Evolutionary conservation across 2,113 vertebrate genomes (phyloP), one percentile per base, ranked within the genome.

Genomic region (Prochilodus magdalenae): DNA sequence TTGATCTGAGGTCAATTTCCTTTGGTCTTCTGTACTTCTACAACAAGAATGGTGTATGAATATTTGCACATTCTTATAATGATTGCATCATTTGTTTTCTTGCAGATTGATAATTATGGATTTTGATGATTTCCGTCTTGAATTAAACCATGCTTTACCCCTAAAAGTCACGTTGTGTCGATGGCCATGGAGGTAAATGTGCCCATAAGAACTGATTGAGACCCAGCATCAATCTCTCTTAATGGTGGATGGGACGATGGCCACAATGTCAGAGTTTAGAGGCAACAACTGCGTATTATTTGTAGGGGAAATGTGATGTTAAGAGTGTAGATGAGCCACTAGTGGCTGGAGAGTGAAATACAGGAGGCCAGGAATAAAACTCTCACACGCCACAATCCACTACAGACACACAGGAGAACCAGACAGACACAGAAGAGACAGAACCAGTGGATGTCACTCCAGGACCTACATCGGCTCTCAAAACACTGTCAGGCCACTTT

Each of bases 361-460:
- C 55, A 57, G 62, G 63, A 81, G 27, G 59, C 29, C 27, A 27
- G 27, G 29, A 40, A 40, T 51, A 30, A 65, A 66, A 62, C 15
- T 75, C 44, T 74, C 30, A 55, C 33, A 22, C 16, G 59, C 40
- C 24, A 29, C 36, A 27, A 47, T 70, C 47, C 53, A 86, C 44
- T 71, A 53, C 76, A 79, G 75, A 36, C 77, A 89, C 24, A 89
- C 57, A 70, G 29, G 12, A 74, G 26, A 70, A 0, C 49, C n/a
- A 30, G 27, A 65, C 20, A 71, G 30, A 18, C 65, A 55, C 53
- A 26, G 77, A 47, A 78, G 29, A 30, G 29, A 86, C 75, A 89
- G n/a, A 62, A 73, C 47, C 84, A 65, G 67, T 84, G 87, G 85
- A 78, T 89, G 89, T 89, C 51, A 86, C 87, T 91, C 91, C 87